phyloP scores from a whole-genome alignment of 2,113 vertebrate species.

The Corydoras maculifer region DNA sequence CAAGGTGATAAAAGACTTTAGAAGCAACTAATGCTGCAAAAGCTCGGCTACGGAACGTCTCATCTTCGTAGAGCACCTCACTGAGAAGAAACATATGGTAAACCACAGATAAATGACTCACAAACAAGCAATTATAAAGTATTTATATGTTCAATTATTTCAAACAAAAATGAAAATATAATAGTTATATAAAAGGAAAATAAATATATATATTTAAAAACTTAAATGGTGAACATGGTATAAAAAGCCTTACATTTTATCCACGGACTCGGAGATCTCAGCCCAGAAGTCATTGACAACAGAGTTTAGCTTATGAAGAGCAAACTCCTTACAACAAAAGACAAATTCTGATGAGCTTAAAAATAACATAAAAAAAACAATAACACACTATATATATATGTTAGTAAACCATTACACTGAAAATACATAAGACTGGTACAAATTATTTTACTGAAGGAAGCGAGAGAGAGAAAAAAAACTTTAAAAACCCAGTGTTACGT shows the following conservation, averaged over 20 bases:
- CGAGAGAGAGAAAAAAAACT: too few species aligned
- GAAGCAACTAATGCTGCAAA: conserved; percentile 97
- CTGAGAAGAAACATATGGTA: conserved; percentile 56
- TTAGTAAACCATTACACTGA: neutral
- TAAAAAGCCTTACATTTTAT: conserved; percentile 87
- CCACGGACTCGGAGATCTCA: conserved; percentile 97
- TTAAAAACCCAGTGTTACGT: too few species aligned
- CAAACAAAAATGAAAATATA: too few species aligned
- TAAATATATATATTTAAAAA: too few species aligned
- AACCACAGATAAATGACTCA: too few species aligned
- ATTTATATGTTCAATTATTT: too few species aligned
- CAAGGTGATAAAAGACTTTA: conserved; percentile 97
- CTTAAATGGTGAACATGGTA: too few species aligned
- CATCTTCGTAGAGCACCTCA: conserved; percentile 96
- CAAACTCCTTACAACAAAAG: conserved; percentile 81
- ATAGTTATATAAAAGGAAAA: too few species aligned
- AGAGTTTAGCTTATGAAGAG: conserved; percentile 89
- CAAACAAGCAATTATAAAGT: too few species aligned
- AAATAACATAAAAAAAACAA: neutral
- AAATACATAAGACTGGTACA: too few species aligned
- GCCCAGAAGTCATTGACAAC: conserved; percentile 99
- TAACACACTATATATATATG: neutral
- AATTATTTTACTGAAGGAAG: too few species aligned
- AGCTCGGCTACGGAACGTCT: conserved; percentile 87
- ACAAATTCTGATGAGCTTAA: conserved; percentile 21